Conservation (phyloP, 2,113 vertebrate species). For the Dipodomys stephensi region DNA sequence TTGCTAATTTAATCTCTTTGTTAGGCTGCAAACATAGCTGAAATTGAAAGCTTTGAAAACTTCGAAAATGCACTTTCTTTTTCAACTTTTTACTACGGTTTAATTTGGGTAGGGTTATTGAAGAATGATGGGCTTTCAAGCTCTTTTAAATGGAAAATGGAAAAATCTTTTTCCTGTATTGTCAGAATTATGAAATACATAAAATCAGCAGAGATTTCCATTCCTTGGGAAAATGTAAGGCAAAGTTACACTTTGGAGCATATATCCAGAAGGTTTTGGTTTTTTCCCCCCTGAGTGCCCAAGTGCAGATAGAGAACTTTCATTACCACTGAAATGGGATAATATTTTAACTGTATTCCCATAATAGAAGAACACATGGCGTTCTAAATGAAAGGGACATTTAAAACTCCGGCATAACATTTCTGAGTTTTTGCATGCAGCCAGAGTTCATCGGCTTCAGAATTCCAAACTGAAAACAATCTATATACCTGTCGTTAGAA, state of each 20-base stretch:
- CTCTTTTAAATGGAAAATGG: constrained; percentile 7
- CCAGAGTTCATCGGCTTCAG: neutral
- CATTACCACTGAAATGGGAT: neutral
- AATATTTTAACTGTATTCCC: constrained; percentile 29
- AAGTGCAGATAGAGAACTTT: neutral
- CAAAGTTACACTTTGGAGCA: neutral
- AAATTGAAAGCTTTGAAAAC: constrained; percentile 65
- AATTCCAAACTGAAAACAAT: neutral
- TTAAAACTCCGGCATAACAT: neutral
- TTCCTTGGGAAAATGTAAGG: constrained; percentile 30
- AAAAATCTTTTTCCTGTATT: neutral
- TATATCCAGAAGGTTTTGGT: neutral
- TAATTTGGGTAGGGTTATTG: constrained; percentile 55
- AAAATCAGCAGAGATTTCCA: constrained; percentile 5
- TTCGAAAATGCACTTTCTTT: constrained; percentile 58
- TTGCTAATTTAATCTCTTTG: constrained; percentile 54
- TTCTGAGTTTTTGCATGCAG: neutral
- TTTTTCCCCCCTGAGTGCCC: neutral
- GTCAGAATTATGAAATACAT: constrained; percentile 36
- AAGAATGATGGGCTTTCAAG: neutral
- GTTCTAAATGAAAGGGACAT: constrained; percentile 22
- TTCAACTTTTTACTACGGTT: constrained; percentile 36
- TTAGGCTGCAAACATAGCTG: constrained; percentile 47
- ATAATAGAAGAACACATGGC: neutral
- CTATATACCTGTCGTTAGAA: neutral